Evolutionary conservation across 2,113 vertebrate genomes (phyloP).

Genomic region (Dipodomys spectabilis): DNA sequence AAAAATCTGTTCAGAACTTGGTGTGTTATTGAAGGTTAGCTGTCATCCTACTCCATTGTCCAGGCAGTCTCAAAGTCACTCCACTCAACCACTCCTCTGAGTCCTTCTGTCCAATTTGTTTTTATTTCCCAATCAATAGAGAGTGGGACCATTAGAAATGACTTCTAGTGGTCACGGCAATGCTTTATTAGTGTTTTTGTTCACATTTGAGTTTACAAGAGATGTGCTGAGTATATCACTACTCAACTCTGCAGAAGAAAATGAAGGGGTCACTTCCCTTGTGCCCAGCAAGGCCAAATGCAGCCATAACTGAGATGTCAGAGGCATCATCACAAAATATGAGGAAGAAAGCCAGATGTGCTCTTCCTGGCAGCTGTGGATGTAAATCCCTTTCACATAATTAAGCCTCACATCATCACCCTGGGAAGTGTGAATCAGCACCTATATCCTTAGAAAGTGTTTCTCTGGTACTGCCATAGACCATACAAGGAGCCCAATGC

Average conservation of each 20-base stretch:
- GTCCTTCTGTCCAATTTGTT: constrained; percentile 54
- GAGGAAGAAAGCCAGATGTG: background rate
- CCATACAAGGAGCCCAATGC: background rate
- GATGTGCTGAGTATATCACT: background rate
- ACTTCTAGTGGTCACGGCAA: background rate
- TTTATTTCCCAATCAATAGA: constrained; percentile 51
- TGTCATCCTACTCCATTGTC: background rate
- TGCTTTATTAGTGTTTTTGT: constrained; percentile 31
- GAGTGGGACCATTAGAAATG: constrained; percentile 15
- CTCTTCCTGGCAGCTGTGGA: background rate
- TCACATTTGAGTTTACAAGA: background rate
- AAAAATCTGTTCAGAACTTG: background rate
- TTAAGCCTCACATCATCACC: background rate
- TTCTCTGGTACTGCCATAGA: background rate
- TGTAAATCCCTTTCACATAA: background rate
- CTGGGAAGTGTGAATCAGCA: background rate
- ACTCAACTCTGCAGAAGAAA: background rate
- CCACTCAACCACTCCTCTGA: background rate
- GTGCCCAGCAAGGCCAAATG: background rate
- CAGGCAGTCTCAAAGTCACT: background rate
- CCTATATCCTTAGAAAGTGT: background rate
- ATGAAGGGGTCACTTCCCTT: background rate
- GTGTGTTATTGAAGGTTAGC: background rate
- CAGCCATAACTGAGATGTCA: background rate
- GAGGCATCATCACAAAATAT: background rate